Base-by-base conservation (phyloP, 2,113 vertebrate genomes). In the Electrona antarctica region DNA sequence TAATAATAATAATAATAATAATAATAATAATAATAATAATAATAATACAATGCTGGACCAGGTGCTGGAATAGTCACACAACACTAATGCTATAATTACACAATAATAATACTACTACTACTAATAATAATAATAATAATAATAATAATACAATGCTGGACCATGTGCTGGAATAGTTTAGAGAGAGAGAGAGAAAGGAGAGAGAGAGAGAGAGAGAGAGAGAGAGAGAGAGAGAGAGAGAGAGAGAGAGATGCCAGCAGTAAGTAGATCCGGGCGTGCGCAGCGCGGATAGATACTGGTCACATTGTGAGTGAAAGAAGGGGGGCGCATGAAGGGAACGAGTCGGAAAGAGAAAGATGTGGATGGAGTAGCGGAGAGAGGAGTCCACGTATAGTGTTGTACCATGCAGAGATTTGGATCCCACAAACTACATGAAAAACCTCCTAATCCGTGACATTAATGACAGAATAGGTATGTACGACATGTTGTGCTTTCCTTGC, bases 241-340 rank as follows among this genome's bases (percentile, higher is more conserved):
- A n/a, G 50, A 51, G 50, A 8, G 6, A 49, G 63, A 69, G 73
- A 14, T 82, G 80, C 83, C 86, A 75, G 64, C 61, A 71, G 84
- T 83, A 95, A 95, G 90, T 89, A 95, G 94, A 93, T 94, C 94
- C 94, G 92, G 93, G 74, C 89, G 55, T 85, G 74, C 85, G 85
- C 41, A 66, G 65, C 71, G 88, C 92, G 93, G 91, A 93, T 66
- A 79, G 90, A 93, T 93, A 92, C 83, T 7, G 12, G 15, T 64
- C 67, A 61, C 69, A 21, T 71, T 85, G 60, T 51, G n/a, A 59
- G 46, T 57, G 1, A 5, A 5, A 13, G 56, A 41, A 45, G 77
- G 8, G 78, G 64, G 71, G 33, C 7, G 67, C 21, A 2, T 15
- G 67, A 47, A 58, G 47, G 49, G 64, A 48, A 56, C 28, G 69